Conservation (phyloP, 2,888 invertebrate genomes). For the Andrena hattorfiana region DNA sequence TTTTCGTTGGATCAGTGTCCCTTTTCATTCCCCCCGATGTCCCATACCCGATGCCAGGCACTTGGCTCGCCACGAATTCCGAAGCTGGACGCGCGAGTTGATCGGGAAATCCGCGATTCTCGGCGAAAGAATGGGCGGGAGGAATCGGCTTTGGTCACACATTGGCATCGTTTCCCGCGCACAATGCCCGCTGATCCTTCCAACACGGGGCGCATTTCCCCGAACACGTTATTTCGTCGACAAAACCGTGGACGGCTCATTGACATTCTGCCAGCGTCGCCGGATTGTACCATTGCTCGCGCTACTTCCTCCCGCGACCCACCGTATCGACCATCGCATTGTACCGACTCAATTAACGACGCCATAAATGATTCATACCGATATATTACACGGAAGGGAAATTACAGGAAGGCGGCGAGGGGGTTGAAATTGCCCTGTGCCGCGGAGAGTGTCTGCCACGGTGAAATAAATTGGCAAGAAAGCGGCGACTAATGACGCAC, state of each 20-base stretch:
- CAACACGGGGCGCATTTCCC: slow-evolving; percentile 52
- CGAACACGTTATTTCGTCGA: slow-evolving; percentile 66
- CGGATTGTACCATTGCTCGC: slow-evolving; percentile 60
- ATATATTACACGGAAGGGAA: slow-evolving; percentile 50
- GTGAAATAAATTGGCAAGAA: slow-evolving; percentile 46
- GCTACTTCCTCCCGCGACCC: slow-evolving; percentile 52
- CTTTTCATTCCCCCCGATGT: neutral
- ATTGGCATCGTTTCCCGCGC: slow-evolving; percentile 56
- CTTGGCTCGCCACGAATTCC: slow-evolving; percentile 26
- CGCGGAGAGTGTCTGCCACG: neutral
- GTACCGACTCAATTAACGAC: slow-evolving; percentile 66
- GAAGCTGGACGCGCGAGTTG: slow-evolving; percentile 31
- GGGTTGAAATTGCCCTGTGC: slow-evolving; percentile 21
- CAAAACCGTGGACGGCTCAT: slow-evolving; percentile 63
- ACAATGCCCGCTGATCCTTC: slow-evolving; percentile 58
- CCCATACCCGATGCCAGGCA: slow-evolving; percentile 26
- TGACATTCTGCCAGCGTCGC: slow-evolving; percentile 68
- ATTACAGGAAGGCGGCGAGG: slow-evolving; percentile 22
- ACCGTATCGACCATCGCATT: slow-evolving; percentile 56
- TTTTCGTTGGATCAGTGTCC: neutral
- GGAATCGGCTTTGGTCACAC: slow-evolving; percentile 53
- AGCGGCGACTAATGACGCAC: slow-evolving; percentile 36
- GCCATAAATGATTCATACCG: slow-evolving; percentile 64
- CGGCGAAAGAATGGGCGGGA: slow-evolving; percentile 17
- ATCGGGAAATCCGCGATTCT: slow-evolving; percentile 51